phyloP scores from a whole-genome alignment of 2,113 vertebrate genomes.

The Anguilla japonica region DNA sequence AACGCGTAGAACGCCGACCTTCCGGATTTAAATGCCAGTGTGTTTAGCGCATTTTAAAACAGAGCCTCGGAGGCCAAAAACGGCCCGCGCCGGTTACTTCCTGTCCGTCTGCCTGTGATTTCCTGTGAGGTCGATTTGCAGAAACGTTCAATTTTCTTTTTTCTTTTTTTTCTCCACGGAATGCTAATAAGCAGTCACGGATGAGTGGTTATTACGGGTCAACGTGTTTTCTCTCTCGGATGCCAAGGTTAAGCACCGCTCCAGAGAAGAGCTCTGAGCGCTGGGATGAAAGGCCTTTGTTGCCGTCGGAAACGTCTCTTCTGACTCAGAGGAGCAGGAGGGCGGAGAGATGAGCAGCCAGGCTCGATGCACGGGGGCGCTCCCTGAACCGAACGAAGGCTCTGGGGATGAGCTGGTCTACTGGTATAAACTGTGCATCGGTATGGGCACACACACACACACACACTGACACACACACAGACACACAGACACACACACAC shows the following conservation, averaged over 20 bases:
- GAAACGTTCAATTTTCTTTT: too few species aligned
- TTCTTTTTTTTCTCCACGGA: background rate
- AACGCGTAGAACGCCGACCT: slow-evolving; percentile 42
- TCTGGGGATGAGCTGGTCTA: too few species aligned
- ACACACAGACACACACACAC: too few species aligned
- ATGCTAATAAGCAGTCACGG: slow-evolving; percentile 22
- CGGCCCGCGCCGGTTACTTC: background rate
- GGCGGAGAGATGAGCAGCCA: too few species aligned
- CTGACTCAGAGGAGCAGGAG: too few species aligned
- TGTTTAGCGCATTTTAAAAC: slow-evolving; percentile 45
- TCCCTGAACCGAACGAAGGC: too few species aligned
- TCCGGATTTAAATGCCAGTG: slow-evolving; percentile 54
- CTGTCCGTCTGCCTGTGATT: background rate
- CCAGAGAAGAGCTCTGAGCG: background rate
- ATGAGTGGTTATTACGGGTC: slow-evolving; percentile 37
- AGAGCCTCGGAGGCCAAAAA: background rate
- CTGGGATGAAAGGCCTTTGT: background rate
- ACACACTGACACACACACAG: too few species aligned
- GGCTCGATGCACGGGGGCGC: too few species aligned
- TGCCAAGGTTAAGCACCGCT: background rate
- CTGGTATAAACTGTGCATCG: too few species aligned
- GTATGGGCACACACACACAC: too few species aligned
- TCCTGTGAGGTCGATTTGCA: too few species aligned
- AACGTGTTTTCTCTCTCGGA: background rate
- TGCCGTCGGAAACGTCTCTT: too few species aligned